Evolutionary conservation across 2,888 invertebrate genomes (phyloP).

Genomic region (Brachycybe producta): DNA sequence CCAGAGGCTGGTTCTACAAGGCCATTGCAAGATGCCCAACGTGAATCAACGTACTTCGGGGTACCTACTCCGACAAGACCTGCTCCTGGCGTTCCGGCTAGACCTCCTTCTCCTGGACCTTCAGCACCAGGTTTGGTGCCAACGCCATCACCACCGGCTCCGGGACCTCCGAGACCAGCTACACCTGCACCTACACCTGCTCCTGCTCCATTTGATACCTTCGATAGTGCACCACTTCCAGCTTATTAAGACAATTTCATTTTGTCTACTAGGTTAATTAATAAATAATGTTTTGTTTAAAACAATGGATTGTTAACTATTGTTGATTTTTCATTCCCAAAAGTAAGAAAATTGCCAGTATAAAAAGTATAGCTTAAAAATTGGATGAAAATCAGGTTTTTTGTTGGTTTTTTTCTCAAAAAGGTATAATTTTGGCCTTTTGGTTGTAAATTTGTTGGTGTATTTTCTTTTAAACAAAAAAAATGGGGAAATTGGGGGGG

Average conservation of each 20-base stretch:
- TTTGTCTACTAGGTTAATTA: neutral
- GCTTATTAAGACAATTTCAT: conserved; percentile 9
- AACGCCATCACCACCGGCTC: neutral
- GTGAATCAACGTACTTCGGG: no score
- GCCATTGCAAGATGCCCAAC: no score
- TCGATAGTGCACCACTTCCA: conserved; percentile 10
- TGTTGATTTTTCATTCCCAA: neutral
- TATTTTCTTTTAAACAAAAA: no score
- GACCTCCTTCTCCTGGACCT: neutral
- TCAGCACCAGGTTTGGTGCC: conserved; percentile 3
- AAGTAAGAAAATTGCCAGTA: neutral
- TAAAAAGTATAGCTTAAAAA: no score
- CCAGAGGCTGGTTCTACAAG: no score
- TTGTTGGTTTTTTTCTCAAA: no score
- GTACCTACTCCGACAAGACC: neutral
- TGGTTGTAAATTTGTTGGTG: no score
- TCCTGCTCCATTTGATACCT: conserved; percentile 5
- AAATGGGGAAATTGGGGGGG: no score
- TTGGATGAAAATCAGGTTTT: no score
- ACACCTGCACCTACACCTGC: conserved; percentile 5
- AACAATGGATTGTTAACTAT: no score
- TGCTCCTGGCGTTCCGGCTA: conserved; percentile 1
- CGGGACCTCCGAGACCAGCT: conserved; percentile 8
- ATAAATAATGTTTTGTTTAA: no score
- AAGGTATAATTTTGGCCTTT: no score